These are phyloP conservation scores for Limenitis camilla DNA, from an alignment of 2,888 invertebrate genomes.

Conservation along the genomic window DNA sequence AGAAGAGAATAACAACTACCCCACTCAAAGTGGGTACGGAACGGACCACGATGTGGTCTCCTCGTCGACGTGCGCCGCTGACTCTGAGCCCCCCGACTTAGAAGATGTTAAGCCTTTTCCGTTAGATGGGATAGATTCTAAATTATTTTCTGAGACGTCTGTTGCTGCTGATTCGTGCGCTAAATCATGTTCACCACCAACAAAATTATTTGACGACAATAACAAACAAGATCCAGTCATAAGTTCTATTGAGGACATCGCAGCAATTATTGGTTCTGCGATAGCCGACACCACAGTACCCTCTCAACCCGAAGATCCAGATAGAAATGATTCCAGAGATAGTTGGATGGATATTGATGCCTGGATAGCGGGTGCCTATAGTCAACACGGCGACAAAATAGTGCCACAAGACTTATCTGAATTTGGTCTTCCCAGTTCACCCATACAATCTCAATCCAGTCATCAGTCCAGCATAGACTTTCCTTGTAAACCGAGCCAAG, in stretches of 20 bases:
- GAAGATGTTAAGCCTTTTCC: conserved; percentile 77
- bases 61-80: conserved; percentile 81
- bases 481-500: conserved; percentile 59
- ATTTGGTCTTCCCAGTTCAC: conserved; percentile 78
- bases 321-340: conserved; percentile 81
- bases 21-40: conserved; percentile 76
- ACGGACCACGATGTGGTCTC: conserved; percentile 83
- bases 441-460: conserved; percentile 70
- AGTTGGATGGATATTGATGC: conserved; percentile 93
- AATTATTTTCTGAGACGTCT: conserved; percentile 66
- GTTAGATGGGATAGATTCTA: conserved; percentile 68
- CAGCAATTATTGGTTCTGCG: conserved; percentile 90
- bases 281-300: conserved; percentile 92
- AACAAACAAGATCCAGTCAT: conserved; percentile 79
- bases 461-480: conserved; percentile 71
- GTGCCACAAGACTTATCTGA: conserved; percentile 80
- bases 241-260: conserved; percentile 86
- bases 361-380: conserved; percentile 88
- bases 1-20: conserved; percentile 82
- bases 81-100: conserved; percentile 76
- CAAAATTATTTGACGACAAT: conserved; percentile 67
- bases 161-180: conserved; percentile 74
- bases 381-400: conserved; percentile 80
- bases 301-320: conserved; percentile 81
- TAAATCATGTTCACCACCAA: conserved; percentile 67